Percentiles rank a stretch among this genome's conserved stretches.
Evolutionary conservation across 2,797 vertebrate species (phyloP).

Genomic region (Peromyscus eremicus): DNA sequence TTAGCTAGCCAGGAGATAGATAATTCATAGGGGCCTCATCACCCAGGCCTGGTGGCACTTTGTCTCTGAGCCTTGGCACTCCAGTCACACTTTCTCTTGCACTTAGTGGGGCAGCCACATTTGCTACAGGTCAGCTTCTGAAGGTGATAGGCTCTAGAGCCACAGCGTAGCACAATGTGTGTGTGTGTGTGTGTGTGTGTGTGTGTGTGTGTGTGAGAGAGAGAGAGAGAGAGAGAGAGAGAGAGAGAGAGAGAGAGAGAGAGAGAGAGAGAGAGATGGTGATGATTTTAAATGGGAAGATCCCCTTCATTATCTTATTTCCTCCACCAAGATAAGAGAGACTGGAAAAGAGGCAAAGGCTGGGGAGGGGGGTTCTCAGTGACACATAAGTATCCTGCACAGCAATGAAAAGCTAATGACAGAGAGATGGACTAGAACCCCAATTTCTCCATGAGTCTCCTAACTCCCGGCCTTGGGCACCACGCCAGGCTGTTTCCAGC

Average conservation of each 20-base stretch:
- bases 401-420: background rate
- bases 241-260: too few species aligned
- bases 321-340: background rate
- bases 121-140: constrained; percentile 98
- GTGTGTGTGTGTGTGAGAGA: constrained; percentile 74
- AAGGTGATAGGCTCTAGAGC: constrained; percentile 97
- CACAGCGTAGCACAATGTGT: constrained; percentile 96
- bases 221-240: too few species aligned
- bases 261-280: too few species aligned
- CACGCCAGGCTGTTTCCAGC: rapidly evolving
- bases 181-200: too few species aligned
- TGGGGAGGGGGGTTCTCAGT: background rate
- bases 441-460: background rate
- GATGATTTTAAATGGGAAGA: constrained; percentile 97
- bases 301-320: constrained; percentile 93
- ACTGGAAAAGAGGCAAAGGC: background rate
- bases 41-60: constrained; percentile 97
- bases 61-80: constrained; percentile 98
- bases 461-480: background rate
- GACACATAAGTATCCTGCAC: background rate
- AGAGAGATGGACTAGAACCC: background rate
- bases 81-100: constrained; percentile 99
- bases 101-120: constrained; percentile 97
- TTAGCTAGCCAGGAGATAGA: constrained; percentile 97
- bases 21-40: constrained; percentile 98